Evolutionary conservation across 92 coral and sea anemone species (phyloP).

Genomic region (Epizoanthus illoricatus): DNA sequence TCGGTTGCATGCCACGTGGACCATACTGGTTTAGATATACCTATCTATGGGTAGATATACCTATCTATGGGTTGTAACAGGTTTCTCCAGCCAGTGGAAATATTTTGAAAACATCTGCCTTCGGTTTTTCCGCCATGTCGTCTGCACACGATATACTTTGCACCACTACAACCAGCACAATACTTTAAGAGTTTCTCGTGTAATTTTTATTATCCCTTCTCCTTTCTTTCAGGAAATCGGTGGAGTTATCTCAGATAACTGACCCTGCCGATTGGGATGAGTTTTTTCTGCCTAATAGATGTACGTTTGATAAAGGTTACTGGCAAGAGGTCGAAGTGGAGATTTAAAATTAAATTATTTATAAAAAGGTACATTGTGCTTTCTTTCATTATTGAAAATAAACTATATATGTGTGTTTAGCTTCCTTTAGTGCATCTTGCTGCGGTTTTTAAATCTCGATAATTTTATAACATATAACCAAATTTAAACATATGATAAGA

Average conservation of each 20-base stretch:
- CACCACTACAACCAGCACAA: conserved; percentile 11
- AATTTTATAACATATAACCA: background rate
- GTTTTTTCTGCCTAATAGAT: conserved; percentile 81
- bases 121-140: conserved; percentile 27
- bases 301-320: conserved; percentile 81
- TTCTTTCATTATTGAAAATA: background rate
- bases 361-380: conserved; percentile 60
- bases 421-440: background rate
- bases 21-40: too few species aligned
- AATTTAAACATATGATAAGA: background rate
- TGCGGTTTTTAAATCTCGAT: too few species aligned
- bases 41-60: too few species aligned
- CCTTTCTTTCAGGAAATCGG: conserved; percentile 73
- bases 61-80: too few species aligned
- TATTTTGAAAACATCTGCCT: background rate
- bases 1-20: too few species aligned
- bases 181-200: conserved; percentile 7
- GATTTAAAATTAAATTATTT: conserved; percentile 76
- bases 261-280: conserved; percentile 69
- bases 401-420: background rate
- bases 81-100: too few species aligned
- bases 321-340: conserved; percentile 95
- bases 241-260: conserved; percentile 87
- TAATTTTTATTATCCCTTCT: conserved; percentile 19
- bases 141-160: background rate